These are phyloP conservation scores for Sebastes variabilis DNA, from an alignment of 2,797 vertebrate genomes.

Conservation along the genomic window DNA sequence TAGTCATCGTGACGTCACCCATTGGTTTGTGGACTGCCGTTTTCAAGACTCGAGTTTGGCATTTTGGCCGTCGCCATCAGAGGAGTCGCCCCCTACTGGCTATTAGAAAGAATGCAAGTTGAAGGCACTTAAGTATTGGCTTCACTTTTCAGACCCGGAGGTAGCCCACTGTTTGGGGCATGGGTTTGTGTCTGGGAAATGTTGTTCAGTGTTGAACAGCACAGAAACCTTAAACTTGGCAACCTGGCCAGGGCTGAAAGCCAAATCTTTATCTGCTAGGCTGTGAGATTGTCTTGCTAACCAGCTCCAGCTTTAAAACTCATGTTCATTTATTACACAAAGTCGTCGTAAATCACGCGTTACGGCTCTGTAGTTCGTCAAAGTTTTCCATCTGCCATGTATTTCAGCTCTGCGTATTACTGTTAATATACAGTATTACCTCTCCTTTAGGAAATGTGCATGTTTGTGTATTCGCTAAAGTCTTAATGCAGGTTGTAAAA, in stretches of 20 bases:
- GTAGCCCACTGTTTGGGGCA: constrained; percentile 16
- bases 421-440: constrained; percentile 12
- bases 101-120: too few species aligned
- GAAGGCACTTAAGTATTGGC: too few species aligned
- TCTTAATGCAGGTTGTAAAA: constrained; percentile 24
- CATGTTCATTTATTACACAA: constrained; percentile 74
- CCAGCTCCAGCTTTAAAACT: constrained; percentile 68
- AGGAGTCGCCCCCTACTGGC: too few species aligned
- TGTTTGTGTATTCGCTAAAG: constrained; percentile 7
- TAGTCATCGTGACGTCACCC: too few species aligned
- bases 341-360: constrained; percentile 70
- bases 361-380: constrained; percentile 51
- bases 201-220: constrained; percentile 63
- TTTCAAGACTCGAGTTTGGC: too few species aligned
- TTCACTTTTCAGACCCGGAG: too few species aligned
- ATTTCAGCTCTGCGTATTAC: constrained; percentile 49
- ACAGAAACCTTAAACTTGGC: constrained; percentile 68
- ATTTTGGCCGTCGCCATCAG: too few species aligned
- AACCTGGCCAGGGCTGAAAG: constrained; percentile 31
- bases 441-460: constrained; percentile 24
- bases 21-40: too few species aligned
- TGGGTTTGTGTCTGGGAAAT: constrained; percentile 56
- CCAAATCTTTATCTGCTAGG: constrained; percentile 67
- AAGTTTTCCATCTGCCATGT: constrained; percentile 65
- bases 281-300: constrained; percentile 71